Percentiles rank a stretch among this genome's conserved stretches.
Conservation (phyloP, 1,140 invertebrate species). For the Drosophila parabipectinata region DNA sequence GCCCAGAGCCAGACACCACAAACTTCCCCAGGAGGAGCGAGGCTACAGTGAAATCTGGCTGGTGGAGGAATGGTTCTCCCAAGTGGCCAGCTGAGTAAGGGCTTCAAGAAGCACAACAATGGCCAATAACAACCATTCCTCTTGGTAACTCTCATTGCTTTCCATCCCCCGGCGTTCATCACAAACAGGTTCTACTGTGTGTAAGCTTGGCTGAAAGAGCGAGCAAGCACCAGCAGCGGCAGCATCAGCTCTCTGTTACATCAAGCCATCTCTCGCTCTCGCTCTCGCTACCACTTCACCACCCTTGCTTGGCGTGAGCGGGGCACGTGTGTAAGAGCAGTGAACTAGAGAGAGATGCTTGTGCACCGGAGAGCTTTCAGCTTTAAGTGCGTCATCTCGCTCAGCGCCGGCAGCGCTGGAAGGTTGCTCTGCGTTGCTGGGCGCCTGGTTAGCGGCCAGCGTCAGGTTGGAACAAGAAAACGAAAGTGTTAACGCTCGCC, state of each 20-base stretch:
- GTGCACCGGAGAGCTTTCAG: background rate
- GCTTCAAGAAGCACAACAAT: background rate
- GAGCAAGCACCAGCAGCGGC: background rate
- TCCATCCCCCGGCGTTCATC: background rate
- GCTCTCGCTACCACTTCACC: too few species aligned
- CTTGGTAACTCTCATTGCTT: background rate
- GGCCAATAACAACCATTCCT: background rate
- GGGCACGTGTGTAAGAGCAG: too few species aligned
- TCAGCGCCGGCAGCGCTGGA: background rate
- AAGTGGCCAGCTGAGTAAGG: too few species aligned
- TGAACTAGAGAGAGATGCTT: background rate
- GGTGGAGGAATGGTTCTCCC: background rate
- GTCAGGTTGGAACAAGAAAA: conserved; percentile 84
- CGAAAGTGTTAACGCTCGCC: conserved; percentile 76
- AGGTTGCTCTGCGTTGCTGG: conserved; percentile 30
- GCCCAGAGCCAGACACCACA: conserved; percentile 11
- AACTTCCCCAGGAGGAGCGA: conserved; percentile 43
- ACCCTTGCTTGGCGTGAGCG: too few species aligned
- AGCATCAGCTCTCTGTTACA: background rate
- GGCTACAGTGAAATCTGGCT: conserved; percentile 19
- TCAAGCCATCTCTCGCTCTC: background rate
- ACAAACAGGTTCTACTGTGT: conserved; percentile 11
- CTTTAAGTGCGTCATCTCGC: background rate
- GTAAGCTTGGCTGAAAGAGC: background rate
- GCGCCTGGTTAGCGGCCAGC: conserved; percentile 83